Evolutionary conservation across 2,113 vertebrate species (phyloP).

Genomic region (Malurus cyaneus): DNA sequence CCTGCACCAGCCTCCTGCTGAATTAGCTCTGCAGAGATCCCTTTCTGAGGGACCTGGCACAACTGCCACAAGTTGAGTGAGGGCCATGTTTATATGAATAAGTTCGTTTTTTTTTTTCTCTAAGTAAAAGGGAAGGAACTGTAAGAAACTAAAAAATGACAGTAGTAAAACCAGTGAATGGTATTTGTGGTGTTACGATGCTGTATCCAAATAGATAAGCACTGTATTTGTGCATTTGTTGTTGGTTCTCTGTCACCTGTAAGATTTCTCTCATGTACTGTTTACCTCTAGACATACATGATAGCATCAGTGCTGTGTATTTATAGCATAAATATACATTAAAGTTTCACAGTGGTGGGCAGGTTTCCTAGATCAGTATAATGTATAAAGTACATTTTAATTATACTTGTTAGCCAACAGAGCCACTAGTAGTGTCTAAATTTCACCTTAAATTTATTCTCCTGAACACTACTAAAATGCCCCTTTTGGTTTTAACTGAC

Average conservation of each 20-base stretch:
- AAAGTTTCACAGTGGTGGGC: not conserved
- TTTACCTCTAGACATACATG: not conserved
- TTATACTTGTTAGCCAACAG: not conserved
- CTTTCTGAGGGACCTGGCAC: not conserved
- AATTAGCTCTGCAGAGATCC: not conserved
- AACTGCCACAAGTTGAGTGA: not conserved
- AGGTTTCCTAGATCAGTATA: not conserved
- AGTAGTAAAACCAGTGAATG: not conserved
- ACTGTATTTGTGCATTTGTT: not conserved
- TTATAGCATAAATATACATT: not conserved
- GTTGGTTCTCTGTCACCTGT: not conserved
- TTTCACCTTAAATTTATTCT: not conserved
- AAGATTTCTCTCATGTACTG: not conserved
- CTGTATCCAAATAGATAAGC: not conserved
- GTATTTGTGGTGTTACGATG: not conserved
- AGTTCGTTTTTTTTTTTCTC: not conserved
- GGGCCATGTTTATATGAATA: not conserved
- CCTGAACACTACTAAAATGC: not conserved
- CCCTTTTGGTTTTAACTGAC: not conserved
- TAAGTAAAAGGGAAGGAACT: not conserved
- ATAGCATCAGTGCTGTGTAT: not conserved
- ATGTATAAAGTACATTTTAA: not conserved
- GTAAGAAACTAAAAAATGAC: not conserved
- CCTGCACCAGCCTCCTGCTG: not conserved
- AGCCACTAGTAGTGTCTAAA: not conserved